phyloP scores from a whole-genome alignment of 2,797 vertebrate species.

The Natrix natrix region DNA sequence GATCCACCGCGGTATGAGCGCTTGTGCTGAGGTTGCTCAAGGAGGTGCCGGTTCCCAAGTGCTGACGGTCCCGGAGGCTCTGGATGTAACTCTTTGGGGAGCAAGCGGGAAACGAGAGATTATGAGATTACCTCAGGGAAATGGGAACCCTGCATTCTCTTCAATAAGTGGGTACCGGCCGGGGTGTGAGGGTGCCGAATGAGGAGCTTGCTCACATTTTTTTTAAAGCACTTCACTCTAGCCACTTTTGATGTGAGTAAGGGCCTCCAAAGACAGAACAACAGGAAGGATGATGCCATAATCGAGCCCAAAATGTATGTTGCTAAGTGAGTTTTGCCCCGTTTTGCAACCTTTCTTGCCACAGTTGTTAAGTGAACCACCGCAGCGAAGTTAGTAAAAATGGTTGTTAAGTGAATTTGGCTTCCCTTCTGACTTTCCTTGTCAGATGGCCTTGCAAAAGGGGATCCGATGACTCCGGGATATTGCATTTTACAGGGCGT shows the following conservation, averaged over 20 bases:
- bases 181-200: neutral
- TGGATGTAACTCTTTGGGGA: slow-evolving; percentile 82
- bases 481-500: no score
- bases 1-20: slow-evolving; percentile 76
- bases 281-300: neutral
- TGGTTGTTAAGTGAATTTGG: neutral
- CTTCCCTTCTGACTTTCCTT: neutral
- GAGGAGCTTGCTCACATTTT: neutral
- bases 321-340: neutral
- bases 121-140: neutral
- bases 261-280: neutral
- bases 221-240: neutral
- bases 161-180: neutral
- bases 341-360: neutral
- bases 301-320: neutral
- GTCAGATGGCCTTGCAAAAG: neutral
- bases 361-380: neutral
- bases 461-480: neutral
- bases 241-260: neutral
- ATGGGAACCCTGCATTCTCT: neutral
- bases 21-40: slow-evolving; percentile 76
- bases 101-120: neutral
- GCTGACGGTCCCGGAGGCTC: slow-evolving; percentile 80
- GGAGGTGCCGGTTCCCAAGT: slow-evolving; percentile 77
- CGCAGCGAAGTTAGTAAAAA: neutral